phyloP scores from a whole-genome alignment of 2,797 vertebrate species.

The Salarias fasciatus region DNA sequence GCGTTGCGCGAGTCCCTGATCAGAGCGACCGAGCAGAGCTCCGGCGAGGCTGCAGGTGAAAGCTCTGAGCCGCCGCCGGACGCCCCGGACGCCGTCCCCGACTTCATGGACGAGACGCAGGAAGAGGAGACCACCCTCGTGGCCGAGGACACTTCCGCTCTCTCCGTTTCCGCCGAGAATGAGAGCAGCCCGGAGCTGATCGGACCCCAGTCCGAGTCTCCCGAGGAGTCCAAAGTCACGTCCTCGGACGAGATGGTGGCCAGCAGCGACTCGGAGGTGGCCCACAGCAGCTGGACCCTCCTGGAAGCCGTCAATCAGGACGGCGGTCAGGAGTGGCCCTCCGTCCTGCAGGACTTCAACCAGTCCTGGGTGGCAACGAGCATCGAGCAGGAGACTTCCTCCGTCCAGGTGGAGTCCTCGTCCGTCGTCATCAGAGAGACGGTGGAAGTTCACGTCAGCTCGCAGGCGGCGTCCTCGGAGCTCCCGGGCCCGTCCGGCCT shows the following conservation, averaged over 20 bases:
- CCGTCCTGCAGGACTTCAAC: constrained; percentile 73
- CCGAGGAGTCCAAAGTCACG: constrained; percentile 81
- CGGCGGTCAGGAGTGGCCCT: constrained; percentile 81
- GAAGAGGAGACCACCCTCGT: constrained; percentile 82
- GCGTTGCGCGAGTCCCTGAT: constrained; percentile 66
- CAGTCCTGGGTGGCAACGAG: constrained; percentile 82
- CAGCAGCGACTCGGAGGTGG: constrained; percentile 86
- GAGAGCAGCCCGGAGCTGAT: constrained; percentile 81
- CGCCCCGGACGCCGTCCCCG: constrained; percentile 38
- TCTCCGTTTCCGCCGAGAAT: constrained; percentile 71
- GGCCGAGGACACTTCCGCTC: constrained; percentile 74
- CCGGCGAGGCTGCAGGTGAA: constrained; percentile 29
- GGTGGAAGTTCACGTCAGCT: constrained; percentile 69
- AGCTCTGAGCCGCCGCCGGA: constrained; percentile 28
- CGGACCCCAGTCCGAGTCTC: constrained; percentile 77
- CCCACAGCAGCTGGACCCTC: constrained; percentile 87
- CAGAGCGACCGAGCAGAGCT: constrained; percentile 36
- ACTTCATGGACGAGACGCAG: constrained; percentile 60
- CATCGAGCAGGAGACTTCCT: constrained; percentile 74
- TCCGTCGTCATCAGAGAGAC: constrained; percentile 79
- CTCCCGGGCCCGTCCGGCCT: constrained; percentile 39
- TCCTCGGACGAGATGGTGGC: constrained; percentile 86
- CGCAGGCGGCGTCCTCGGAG: constrained; percentile 56
- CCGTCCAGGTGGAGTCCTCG: constrained; percentile 74
- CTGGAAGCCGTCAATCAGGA: constrained; percentile 85